These are phyloP conservation scores for Plutella xylostella DNA, from an alignment of 2,888 invertebrate genomes.

Conservation along the genomic window DNA sequence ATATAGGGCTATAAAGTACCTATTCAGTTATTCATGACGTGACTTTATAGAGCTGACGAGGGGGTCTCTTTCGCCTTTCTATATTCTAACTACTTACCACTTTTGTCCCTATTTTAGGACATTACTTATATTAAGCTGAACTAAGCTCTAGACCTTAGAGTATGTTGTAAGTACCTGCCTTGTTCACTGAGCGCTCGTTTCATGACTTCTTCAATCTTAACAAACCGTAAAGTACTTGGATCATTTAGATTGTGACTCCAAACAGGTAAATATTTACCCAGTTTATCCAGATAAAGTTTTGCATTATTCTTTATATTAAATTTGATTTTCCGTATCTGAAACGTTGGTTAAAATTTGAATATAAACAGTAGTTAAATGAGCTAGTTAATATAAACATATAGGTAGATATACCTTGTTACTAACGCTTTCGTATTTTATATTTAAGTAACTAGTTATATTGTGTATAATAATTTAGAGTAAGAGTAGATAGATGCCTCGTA, in stretches of 20 bases:
- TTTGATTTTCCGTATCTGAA: constrained; percentile 38
- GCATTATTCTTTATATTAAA: constrained; percentile 38
- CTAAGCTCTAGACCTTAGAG: not conserved
- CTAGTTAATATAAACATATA: too few species aligned
- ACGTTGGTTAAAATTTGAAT: constrained; percentile 3
- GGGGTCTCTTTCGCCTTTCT: too few species aligned
- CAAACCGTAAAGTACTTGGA: constrained; percentile 26
- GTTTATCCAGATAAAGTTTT: constrained; percentile 25
- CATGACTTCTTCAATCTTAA: constrained; percentile 35
- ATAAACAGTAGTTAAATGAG: not conserved
- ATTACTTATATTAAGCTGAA: too few species aligned
- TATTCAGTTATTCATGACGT: too few species aligned
- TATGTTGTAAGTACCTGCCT: not conserved
- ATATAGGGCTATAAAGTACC: too few species aligned
- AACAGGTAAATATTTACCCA: constrained; percentile 38
- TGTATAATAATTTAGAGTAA: too few species aligned
- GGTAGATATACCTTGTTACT: not conserved
- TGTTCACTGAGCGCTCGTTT: constrained; percentile 20
- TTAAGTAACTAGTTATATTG: too few species aligned
- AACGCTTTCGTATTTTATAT: too few species aligned
- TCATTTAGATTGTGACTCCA: constrained; percentile 24
- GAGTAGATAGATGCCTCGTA: too few species aligned
- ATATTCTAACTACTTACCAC: too few species aligned
- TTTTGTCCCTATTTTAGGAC: too few species aligned
- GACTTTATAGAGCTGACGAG: too few species aligned